These are phyloP conservation scores for Drosophila paulistorum DNA, from an alignment of 1,140 invertebrate genomes.

Conservation along the genomic window DNA sequence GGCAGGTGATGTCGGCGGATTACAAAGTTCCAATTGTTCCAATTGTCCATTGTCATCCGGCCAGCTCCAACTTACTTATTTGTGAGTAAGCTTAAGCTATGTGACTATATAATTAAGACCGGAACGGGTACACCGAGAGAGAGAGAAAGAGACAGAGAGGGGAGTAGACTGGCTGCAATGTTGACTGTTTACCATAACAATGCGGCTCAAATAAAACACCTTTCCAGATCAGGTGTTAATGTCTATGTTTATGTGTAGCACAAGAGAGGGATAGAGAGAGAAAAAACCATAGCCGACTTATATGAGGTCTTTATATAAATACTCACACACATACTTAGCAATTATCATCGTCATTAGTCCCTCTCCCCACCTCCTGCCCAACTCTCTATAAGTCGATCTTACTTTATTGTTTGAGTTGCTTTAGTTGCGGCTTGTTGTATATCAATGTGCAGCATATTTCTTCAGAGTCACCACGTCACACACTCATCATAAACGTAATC, in stretches of 20 bases:
- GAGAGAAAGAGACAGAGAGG: conserved; percentile 22
- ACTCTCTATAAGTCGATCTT: not conserved
- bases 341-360: conserved; percentile 77
- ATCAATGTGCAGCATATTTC: conserved; percentile 78
- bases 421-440: conserved; percentile 81
- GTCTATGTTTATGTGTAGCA: conserved; percentile 70
- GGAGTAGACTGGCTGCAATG: not conserved
- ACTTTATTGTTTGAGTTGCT: conserved; percentile 58
- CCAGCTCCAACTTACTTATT: conserved; percentile 50
- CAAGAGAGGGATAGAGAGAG: conserved; percentile 38
- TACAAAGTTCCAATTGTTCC: conserved; percentile 66
- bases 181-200: conserved; percentile 78
- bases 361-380: not conserved
- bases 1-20: conserved; percentile 50
- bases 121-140: conserved; percentile 5
- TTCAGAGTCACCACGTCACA: conserved; percentile 60
- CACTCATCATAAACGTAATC: conserved; percentile 47
- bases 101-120: conserved; percentile 69
- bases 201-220: conserved; percentile 62
- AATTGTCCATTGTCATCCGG: conserved; percentile 59
- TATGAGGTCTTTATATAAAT: conserved; percentile 36
- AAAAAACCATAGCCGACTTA: conserved; percentile 55
- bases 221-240: conserved; percentile 78
- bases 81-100: conserved; percentile 61
- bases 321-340: conserved; percentile 31